Evolutionary conservation across 2,888 invertebrate species (phyloP).

Genomic region (Cephus rjabovi): DNA sequence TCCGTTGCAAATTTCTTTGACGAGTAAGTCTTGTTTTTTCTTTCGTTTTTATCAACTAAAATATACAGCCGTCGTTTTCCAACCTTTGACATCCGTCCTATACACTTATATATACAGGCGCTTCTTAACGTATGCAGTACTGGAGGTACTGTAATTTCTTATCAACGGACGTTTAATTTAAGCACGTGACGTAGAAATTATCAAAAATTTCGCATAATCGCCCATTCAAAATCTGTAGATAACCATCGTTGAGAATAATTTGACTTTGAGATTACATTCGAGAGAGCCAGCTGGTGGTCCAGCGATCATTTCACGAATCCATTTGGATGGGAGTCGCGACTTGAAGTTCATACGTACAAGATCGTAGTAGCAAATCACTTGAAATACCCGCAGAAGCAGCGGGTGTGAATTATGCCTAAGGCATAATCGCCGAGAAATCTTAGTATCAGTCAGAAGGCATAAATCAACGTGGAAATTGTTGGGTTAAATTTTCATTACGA

Average conservation of each 20-base stretch:
- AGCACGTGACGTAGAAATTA: not conserved
- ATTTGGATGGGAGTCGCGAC: not conserved
- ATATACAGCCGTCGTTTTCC: too few relatives aligned
- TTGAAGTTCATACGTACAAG: not conserved
- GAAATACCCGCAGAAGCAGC: not conserved
- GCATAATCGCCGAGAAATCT: too few relatives aligned
- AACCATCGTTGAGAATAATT: not conserved
- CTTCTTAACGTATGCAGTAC: not conserved
- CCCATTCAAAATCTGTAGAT: not conserved
- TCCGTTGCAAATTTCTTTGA: not conserved
- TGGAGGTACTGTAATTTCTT: not conserved
- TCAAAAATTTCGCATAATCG: not conserved
- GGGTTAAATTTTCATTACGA: not conserved
- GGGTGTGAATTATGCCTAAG: not conserved
- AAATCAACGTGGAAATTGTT: not conserved
- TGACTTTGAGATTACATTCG: not conserved
- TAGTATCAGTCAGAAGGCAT: not conserved
- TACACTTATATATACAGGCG: not conserved
- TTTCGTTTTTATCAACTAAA: not conserved
- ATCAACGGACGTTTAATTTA: not conserved
- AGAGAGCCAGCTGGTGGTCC: not conserved
- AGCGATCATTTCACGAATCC: not conserved
- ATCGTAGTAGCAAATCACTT: not conserved
- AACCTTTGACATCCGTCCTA: too few relatives aligned
- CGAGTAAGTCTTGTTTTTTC: not conserved